These are phyloP conservation scores for Lochmaea crataegi DNA, from an alignment of 2,888 invertebrate species.

Conservation along the genomic window DNA sequence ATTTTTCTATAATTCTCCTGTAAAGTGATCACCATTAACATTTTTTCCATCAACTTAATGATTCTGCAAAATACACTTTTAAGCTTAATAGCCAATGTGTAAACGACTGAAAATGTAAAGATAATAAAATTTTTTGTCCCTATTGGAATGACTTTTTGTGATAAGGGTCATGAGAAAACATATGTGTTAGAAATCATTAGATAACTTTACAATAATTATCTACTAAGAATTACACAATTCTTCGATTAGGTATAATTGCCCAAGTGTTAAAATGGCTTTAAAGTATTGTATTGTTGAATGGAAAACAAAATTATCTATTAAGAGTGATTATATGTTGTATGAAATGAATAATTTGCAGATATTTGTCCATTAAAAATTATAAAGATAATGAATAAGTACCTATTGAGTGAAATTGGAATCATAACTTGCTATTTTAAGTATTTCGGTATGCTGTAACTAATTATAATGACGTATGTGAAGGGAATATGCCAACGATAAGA, in stretches of 20 bases:
- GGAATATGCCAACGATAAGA: too few relatives aligned
- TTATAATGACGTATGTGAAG: too few relatives aligned
- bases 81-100: slow-evolving; percentile 26
- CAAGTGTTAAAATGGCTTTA: too few relatives aligned
- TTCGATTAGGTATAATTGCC: neutral
- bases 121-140: slow-evolving; percentile 14
- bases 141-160: slow-evolving; percentile 21
- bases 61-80: slow-evolving; percentile 35
- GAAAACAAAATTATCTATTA: too few relatives aligned
- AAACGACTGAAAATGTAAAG: slow-evolving; percentile 23
- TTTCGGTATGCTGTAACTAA: too few relatives aligned
- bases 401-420: too few relatives aligned
- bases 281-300: neutral
- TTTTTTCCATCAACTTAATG: slow-evolving; percentile 30
- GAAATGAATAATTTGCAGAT: too few relatives aligned
- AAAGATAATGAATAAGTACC: too few relatives aligned
- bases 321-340: too few relatives aligned
- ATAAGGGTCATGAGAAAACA: slow-evolving; percentile 25
- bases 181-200: slow-evolving; percentile 23
- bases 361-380: too few relatives aligned
- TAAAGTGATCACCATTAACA: slow-evolving; percentile 35
- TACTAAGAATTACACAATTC: neutral
- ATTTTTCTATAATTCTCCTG: slow-evolving; percentile 36
- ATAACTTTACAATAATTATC: slow-evolving; percentile 10
- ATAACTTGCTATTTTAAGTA: too few relatives aligned